Conservation (phyloP, 2,888 invertebrate species). For the Rhamnusium bicolor region DNA sequence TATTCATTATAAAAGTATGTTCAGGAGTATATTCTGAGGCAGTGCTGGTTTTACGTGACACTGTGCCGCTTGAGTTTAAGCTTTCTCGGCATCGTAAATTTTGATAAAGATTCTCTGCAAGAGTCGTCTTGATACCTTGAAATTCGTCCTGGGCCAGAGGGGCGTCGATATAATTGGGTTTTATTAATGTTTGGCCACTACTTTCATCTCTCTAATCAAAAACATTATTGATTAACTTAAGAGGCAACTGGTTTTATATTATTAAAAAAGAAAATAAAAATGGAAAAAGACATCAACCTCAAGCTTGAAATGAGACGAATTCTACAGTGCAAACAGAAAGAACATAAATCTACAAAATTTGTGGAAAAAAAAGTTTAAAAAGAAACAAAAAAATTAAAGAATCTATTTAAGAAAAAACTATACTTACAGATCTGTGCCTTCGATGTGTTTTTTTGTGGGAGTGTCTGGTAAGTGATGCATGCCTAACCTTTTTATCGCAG, state of each 20-base stretch:
- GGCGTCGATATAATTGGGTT: slow-evolving; percentile 53
- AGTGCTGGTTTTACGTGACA: slow-evolving; percentile 75
- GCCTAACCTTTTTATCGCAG: slow-evolving; percentile 75
- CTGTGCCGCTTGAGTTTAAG: slow-evolving; percentile 69
- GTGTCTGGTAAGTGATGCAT: slow-evolving; percentile 82
- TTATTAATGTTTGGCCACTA: slow-evolving; percentile 59
- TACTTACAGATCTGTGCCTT: slow-evolving; percentile 81
- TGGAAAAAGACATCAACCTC: slow-evolving; percentile 13
- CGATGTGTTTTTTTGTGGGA: slow-evolving; percentile 78
- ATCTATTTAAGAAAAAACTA: background rate
- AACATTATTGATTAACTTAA: background rate
- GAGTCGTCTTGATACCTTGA: slow-evolving; percentile 64
- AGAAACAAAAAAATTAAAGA: slow-evolving; percentile 10
- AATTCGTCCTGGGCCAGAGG: slow-evolving; percentile 54
- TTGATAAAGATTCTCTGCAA: slow-evolving; percentile 66
- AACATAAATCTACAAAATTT: background rate
- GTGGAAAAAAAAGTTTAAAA: background rate
- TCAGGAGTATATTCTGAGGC: slow-evolving; percentile 76
- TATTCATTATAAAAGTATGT: slow-evolving; percentile 69
- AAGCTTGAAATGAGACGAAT: slow-evolving; percentile 8
- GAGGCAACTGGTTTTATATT: background rate
- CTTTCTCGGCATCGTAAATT: slow-evolving; percentile 67
- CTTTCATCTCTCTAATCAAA: slow-evolving; percentile 63
- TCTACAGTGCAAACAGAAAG: slow-evolving; percentile 56
- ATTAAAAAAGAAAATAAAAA: slow-evolving; percentile 26